phyloP scores from a whole-genome alignment of 1,140 invertebrate species.

The Drosophila littoralis region DNA sequence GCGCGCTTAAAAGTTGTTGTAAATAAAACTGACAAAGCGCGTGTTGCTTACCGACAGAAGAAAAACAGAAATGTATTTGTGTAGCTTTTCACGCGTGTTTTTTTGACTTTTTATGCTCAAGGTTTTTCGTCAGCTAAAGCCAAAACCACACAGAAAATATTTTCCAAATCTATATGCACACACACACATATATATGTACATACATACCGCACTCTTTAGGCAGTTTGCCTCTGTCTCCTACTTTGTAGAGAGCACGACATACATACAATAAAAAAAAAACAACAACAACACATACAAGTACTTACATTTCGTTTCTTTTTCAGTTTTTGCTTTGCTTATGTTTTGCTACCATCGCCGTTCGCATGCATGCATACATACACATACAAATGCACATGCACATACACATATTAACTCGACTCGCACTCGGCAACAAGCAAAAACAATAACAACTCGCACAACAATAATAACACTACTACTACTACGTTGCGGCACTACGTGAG shows the following conservation, averaged over 20 bases:
- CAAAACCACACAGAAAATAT: conserved; percentile 53
- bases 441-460: conserved; percentile 58
- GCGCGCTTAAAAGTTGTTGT: conserved; percentile 38
- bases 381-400: conserved; percentile 11
- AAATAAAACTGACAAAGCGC: conserved; percentile 40
- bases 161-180: conserved; percentile 57
- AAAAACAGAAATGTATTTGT: conserved; percentile 38
- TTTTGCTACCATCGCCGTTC: conserved; percentile 73
- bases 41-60: conserved; percentile 36
- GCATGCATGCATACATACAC: conserved; percentile 32
- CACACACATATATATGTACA: conserved; percentile 2
- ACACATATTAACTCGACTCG: conserved; percentile 43
- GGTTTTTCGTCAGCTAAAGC: conserved; percentile 64
- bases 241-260: conserved; percentile 36
- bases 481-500: conserved; percentile 69
- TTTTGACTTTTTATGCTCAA: conserved; percentile 37
- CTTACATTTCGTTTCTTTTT: conserved; percentile 63
- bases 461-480: conserved; percentile 77
- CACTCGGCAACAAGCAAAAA: conserved; percentile 72
- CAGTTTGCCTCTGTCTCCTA: conserved; percentile 52
- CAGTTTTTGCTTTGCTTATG: conserved; percentile 77
- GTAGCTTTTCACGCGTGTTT: conserved; percentile 62
- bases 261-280: conserved; percentile 18
- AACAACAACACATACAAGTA: conserved; percentile 39
- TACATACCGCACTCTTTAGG: conserved; percentile 47